These are phyloP conservation scores for Gymnoscopelus braueri DNA, from an alignment of 2,797 vertebrate genomes.

Conservation along the genomic window DNA sequence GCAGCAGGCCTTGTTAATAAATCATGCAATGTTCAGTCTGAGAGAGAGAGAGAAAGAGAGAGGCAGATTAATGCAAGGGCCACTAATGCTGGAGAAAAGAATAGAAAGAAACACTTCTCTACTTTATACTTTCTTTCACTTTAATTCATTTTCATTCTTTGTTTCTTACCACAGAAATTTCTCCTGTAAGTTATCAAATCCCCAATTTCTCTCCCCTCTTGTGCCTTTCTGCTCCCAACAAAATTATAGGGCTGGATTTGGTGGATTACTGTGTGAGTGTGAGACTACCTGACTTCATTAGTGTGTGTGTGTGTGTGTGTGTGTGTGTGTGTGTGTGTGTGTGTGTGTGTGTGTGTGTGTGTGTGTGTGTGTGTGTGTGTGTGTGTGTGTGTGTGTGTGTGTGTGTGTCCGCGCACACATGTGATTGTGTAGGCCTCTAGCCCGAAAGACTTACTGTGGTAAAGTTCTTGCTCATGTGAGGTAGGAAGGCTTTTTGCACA, in stretches of 20 bases:
- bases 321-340: neutral
- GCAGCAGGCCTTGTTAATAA: slow-evolving; percentile 62
- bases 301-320: neutral
- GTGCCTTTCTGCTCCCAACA: neutral
- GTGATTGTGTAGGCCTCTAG: slow-evolving; percentile 1
- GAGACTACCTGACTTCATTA: neutral
- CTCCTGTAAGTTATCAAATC: slow-evolving; percentile 37
- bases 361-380: neutral
- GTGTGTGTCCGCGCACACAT: neutral
- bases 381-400: slow-evolving; percentile 1
- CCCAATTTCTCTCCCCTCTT: slow-evolving; percentile 23
- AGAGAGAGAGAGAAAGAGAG: slow-evolving; percentile 30
- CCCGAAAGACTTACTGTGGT: neutral
- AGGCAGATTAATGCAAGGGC: slow-evolving; percentile 69
- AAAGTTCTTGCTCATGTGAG: no score
- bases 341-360: slow-evolving; percentile 5
- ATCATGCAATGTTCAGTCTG: slow-evolving; percentile 56
- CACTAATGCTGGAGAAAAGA: slow-evolving; percentile 58
- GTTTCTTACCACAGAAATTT: slow-evolving; percentile 38
- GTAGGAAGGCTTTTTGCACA: no score
- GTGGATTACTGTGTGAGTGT: slow-evolving; percentile 6
- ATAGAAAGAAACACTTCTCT: neutral
- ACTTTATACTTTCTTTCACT: slow-evolving; percentile 27
- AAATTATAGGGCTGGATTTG: slow-evolving; percentile 26
- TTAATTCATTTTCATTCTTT: slow-evolving; percentile 37